phyloP scores from a whole-genome alignment of 2,113 vertebrate species.

The Charadrius vociferus region DNA sequence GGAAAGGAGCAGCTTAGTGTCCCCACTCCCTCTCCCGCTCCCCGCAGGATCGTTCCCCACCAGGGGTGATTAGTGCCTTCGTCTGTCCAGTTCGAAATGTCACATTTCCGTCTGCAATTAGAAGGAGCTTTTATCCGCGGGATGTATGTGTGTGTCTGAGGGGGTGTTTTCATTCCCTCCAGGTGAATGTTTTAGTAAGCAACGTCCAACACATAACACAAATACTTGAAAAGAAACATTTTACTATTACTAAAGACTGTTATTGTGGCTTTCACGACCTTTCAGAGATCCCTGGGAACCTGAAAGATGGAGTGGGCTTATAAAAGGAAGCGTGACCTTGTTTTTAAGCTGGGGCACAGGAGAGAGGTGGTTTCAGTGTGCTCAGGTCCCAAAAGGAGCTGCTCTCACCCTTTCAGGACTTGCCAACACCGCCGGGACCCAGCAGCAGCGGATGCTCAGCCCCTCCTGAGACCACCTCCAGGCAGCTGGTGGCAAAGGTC shows the following conservation, averaged over 20 bases:
- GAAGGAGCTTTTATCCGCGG: background rate
- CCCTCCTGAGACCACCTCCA: background rate
- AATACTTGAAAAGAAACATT: background rate
- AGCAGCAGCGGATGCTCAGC: background rate
- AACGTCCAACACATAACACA: background rate
- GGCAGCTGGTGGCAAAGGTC: background rate
- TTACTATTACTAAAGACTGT: background rate
- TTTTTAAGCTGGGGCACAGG: background rate
- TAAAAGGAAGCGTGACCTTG: background rate
- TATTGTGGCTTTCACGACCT: background rate
- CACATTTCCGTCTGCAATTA: constrained; percentile 32
- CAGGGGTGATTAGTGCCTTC: background rate
- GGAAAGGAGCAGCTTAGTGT: background rate
- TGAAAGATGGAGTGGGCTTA: background rate
- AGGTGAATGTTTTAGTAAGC: constrained; percentile 41
- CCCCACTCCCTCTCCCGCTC: background rate
- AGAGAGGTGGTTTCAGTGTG: background rate
- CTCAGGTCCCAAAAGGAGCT: background rate
- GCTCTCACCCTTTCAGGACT: background rate
- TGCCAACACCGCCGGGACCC: background rate
- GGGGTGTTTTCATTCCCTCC: background rate
- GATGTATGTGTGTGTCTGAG: background rate
- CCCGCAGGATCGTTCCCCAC: accelerated
- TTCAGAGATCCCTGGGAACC: background rate
- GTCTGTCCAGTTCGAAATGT: constrained; percentile 8